These are phyloP conservation scores for Scelioninae gen. 1 DNA, from an alignment of 2,888 invertebrate genomes.

Conservation along the genomic window DNA sequence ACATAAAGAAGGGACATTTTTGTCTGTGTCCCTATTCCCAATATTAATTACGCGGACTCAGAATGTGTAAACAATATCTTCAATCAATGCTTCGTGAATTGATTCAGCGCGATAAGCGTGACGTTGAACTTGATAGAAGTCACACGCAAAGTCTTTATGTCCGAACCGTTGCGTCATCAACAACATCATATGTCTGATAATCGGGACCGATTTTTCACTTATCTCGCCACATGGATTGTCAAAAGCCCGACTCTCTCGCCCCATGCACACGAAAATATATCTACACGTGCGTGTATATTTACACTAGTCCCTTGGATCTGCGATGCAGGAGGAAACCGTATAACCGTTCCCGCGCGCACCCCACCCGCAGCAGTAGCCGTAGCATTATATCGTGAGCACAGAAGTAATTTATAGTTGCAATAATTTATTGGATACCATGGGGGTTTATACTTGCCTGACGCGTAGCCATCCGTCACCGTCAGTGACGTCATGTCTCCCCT, in stretches of 20 bases:
- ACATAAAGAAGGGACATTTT: constrained; percentile 6
- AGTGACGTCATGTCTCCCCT: constrained; percentile 84
- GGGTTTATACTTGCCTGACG: constrained; percentile 85
- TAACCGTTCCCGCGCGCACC: constrained; percentile 70
- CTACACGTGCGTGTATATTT: constrained; percentile 69
- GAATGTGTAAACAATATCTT: constrained; percentile 28
- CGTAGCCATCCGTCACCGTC: constrained; percentile 85
- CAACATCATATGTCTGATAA: constrained; percentile 58
- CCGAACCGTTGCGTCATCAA: constrained; percentile 9
- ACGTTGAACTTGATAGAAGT: neutral
- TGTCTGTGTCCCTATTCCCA: neutral
- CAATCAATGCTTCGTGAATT: constrained; percentile 29
- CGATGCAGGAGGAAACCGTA: constrained; percentile 71
- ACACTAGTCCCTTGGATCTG: constrained; percentile 64
- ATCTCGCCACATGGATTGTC: constrained; percentile 50
- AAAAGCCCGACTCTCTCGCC: constrained; percentile 37
- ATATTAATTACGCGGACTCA: constrained; percentile 14
- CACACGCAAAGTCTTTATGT: neutral
- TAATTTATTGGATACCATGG: constrained; percentile 85
- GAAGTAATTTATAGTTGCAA: constrained; percentile 85
- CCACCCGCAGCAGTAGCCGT: constrained; percentile 82
- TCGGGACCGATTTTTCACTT: constrained; percentile 57
- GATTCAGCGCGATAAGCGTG: constrained; percentile 12
- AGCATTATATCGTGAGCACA: constrained; percentile 84
- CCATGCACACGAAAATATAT: constrained; percentile 40